phyloP scores from a whole-genome alignment of 2,888 invertebrate species.

The Apoderus coryli region DNA sequence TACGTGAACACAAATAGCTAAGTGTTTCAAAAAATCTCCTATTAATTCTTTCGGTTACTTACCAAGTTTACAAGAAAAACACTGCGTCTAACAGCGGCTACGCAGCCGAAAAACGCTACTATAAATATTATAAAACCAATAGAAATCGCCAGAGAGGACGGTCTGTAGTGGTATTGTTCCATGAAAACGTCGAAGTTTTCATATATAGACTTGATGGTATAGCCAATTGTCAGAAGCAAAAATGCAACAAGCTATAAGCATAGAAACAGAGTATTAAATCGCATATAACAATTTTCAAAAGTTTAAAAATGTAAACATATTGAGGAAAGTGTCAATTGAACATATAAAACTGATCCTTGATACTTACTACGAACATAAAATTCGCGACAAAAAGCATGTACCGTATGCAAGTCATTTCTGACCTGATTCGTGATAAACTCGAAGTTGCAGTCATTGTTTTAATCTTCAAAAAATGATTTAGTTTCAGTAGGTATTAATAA shows the following conservation, averaged over 20 bases:
- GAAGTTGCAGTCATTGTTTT: too few relatives aligned
- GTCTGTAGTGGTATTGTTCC: slow-evolving; percentile 48
- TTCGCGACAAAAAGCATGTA: slow-evolving; percentile 53
- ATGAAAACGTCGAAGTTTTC: slow-evolving; percentile 44
- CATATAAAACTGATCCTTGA: too few relatives aligned
- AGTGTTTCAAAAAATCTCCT: slow-evolving; percentile 1
- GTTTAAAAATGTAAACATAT: too few relatives aligned
- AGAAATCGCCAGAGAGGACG: slow-evolving; percentile 59
- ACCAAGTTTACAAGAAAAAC: slow-evolving; percentile 53
- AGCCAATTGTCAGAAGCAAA: slow-evolving; percentile 49
- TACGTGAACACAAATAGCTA: background rate
- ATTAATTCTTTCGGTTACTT: slow-evolving; percentile 15
- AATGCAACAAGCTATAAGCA: slow-evolving; percentile 49
- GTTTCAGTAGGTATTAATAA: too few relatives aligned
- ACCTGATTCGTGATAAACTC: too few relatives aligned
- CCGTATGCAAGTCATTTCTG: slow-evolving; percentile 48
- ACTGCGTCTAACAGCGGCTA: slow-evolving; percentile 68
- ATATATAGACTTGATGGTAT: slow-evolving; percentile 42
- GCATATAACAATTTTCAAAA: too few relatives aligned
- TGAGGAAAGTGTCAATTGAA: too few relatives aligned
- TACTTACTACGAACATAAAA: slow-evolving; percentile 49
- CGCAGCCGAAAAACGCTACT: slow-evolving; percentile 70
- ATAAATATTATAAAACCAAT: slow-evolving; percentile 60
- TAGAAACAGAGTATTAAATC: slow-evolving; percentile 1
- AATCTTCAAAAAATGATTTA: too few relatives aligned